Conservation (phyloP, 2,888 invertebrate genomes). For the Catocala nupta region DNA sequence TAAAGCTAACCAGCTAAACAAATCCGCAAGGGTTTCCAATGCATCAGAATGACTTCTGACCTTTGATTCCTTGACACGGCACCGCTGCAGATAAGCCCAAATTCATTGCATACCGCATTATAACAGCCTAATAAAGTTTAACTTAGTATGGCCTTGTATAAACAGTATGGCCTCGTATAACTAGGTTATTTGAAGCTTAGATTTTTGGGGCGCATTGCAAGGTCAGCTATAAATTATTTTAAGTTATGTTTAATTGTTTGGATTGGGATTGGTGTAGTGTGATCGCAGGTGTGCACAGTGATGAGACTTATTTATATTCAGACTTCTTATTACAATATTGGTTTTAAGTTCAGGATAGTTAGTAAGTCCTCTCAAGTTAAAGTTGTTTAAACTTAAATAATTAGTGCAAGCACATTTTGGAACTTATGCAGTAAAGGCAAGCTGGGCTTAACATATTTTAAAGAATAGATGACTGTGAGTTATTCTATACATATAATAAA, state of each 20-base stretch:
- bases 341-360: too few relatives aligned
- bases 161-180: conserved; percentile 53
- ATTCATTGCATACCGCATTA: conserved; percentile 62
- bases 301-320: background rate
- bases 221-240: conserved; percentile 41
- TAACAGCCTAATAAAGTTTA: conserved; percentile 52
- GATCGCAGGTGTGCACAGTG: conserved; percentile 10
- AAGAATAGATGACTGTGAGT: too few relatives aligned
- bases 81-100: conserved; percentile 54
- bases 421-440: too few relatives aligned
- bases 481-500: too few relatives aligned
- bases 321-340: too few relatives aligned
- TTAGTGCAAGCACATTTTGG: too few relatives aligned
- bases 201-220: conserved; percentile 47
- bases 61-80: conserved; percentile 42
- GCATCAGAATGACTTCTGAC: conserved; percentile 42
- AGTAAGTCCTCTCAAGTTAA: too few relatives aligned
- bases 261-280: conserved; percentile 17
- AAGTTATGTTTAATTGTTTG: conserved; percentile 35
- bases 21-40: conserved; percentile 9
- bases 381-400: too few relatives aligned
- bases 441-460: too few relatives aligned
- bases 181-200: conserved; percentile 53
- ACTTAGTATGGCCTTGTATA: conserved; percentile 52
- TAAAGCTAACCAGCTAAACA: background rate